Evolutionary conservation across 2,888 invertebrate genomes (phyloP), one percentile per base, ranked within the genome.

Genomic region (Apodemia zela): DNA sequence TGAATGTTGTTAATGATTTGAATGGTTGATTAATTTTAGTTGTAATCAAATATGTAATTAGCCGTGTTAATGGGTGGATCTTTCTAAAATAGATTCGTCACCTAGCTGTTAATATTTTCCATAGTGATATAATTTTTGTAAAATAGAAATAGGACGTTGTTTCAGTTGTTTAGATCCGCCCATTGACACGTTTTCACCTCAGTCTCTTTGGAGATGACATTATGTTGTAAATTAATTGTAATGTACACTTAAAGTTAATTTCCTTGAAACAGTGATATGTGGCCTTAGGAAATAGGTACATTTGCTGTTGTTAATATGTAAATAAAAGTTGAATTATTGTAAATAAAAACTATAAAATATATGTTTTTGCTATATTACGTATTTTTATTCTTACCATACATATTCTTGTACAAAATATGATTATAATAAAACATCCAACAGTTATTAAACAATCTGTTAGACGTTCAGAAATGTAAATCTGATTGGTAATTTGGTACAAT

Each of bases 281-380:
- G 84, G 85, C 87, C 87, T 86, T 87, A 84, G 67, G 68, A 70
- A 69, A 75, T 75, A 76, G 81, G 78, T 80, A 81, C 86, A 84
- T 82, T 84, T 79, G 77, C 89, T 89, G 89, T 87, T 91, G 89
- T 91, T 89, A 84, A 90, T 89, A 89, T 90, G 90, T 90, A 91
- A 89, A 91, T 90, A 90, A 90, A 89, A 88, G 89, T 91, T 90
- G 82, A 88, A 87, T 81, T 88, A 89, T 91, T 90, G 89, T 90
- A 91, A 87, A 89, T 89, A 89, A 87, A 87, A 87, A 87, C 76
- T 87, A 87, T 85, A 84, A 87, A 88, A 85, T 88, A 90, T 89
- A 89, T 89, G 90, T 91, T 91, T 89, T 90, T 89, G 87, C 84
- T 89, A 89, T 86, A 83, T 63, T 68, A 64, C 69, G 69, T 72